Evolutionary conservation across 2,888 invertebrate genomes (phyloP).

Genomic region (Spicauda simplicius): DNA sequence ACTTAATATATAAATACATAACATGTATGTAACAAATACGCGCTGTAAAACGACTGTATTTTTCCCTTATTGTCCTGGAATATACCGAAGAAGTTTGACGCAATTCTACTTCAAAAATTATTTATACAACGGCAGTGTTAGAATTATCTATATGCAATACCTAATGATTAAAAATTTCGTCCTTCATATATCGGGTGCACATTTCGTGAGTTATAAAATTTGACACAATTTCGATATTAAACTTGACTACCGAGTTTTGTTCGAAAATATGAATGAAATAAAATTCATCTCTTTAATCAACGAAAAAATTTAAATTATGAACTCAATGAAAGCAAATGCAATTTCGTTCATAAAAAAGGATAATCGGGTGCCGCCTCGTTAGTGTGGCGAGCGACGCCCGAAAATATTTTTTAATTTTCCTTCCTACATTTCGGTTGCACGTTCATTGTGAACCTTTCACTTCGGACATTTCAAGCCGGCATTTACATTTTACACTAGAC

Average conservation of each 20-base stretch:
- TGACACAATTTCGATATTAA: background rate
- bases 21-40: background rate
- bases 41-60: too few relatives aligned
- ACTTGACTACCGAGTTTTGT: background rate
- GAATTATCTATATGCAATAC: too few relatives aligned
- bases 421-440: constrained; percentile 59
- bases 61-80: too few relatives aligned
- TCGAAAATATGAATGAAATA: background rate
- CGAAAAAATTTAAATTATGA: constrained; percentile 18
- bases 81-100: too few relatives aligned
- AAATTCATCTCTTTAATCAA: constrained; percentile 21
- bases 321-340: constrained; percentile 39
- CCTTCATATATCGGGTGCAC: too few relatives aligned
- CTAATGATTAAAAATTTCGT: too few relatives aligned
- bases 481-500: constrained; percentile 37
- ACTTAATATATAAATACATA: background rate
- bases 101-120: too few relatives aligned
- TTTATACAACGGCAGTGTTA: too few relatives aligned
- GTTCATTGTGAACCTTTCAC: constrained; percentile 56
- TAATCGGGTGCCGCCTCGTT: constrained; percentile 43
- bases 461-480: constrained; percentile 34
- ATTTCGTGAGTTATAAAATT: too few relatives aligned
- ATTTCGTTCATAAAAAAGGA: constrained; percentile 44
- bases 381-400: constrained; percentile 46
- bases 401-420: constrained; percentile 73